These are phyloP conservation scores for Ptychochromis oligacanthus DNA, from an alignment of 2,113 vertebrate genomes.

Conservation along the genomic window DNA sequence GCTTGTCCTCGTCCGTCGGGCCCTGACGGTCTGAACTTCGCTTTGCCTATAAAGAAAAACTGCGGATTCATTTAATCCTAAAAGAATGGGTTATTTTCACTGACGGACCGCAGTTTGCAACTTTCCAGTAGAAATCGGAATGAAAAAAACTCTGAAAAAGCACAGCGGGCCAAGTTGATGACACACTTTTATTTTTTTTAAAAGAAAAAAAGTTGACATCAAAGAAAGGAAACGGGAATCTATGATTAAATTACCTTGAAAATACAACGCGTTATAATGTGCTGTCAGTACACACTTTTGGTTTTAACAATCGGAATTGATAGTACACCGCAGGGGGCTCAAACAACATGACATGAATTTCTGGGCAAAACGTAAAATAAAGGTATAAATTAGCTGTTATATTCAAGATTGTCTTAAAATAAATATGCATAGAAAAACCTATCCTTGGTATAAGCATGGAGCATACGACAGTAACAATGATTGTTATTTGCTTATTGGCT, in stretches of 20 bases:
- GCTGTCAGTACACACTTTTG: constrained; percentile 46
- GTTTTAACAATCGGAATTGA: constrained; percentile 51
- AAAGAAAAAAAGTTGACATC: constrained; percentile 62
- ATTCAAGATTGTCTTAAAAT: constrained; percentile 58
- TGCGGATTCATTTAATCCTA: neutral
- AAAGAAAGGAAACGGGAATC: constrained; percentile 66
- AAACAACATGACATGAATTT: constrained; percentile 7
- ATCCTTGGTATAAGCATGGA: constrained; percentile 12
- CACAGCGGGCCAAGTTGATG: constrained; percentile 8
- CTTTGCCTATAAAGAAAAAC: neutral
- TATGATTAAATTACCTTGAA: constrained; percentile 25
- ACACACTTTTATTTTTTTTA: constrained; percentile 74
- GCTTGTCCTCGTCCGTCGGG: neutral
- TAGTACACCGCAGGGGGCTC: constrained; percentile 58
- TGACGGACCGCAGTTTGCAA: neutral
- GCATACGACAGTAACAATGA: constrained; percentile 28
- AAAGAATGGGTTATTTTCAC: neutral
- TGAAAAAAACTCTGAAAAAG: neutral
- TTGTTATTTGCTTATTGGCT: constrained; percentile 18
- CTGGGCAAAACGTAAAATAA: constrained; percentile 1
- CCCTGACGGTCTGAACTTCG: neutral
- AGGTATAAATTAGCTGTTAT: constrained; percentile 6
- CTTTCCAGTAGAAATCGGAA: neutral
- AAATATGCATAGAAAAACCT: constrained; percentile 57
- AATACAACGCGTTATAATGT: constrained; percentile 37